Base-by-base conservation (phyloP, 2,797 vertebrate genomes). In the Erithacus rubecula region DNA sequence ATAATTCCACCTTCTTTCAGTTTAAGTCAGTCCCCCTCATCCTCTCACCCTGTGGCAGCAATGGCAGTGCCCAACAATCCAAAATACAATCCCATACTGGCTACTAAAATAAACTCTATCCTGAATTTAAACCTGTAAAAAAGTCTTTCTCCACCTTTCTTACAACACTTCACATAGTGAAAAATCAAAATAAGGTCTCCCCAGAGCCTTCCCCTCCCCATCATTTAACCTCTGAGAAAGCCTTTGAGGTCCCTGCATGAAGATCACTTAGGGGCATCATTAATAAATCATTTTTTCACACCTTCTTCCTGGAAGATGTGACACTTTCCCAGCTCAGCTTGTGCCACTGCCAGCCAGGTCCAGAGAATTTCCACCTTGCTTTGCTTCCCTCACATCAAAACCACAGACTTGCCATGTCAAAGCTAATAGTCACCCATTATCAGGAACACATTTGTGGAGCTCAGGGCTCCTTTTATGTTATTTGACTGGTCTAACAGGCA, bases 401-500 rank as follows among this genome's bases (percentile, higher is more conserved):
- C 64, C 41, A 60, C 64, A 65, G 56, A 68, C 56, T 83, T 77
- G 58, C 64, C 21, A 8, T 18, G 44, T 88, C 88, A 93, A 27
- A 74, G 55, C 26, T 87, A 92, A 96, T 22, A 71, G 79, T 12
- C 34, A 59, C 60, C 69, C 49, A 63, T 70, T 87, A 37, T 41
- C 7, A 12, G 68, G 85, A 93, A 53, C 0, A 1, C 29, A 26
- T 60, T 58, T 82, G 53, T 36, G 69, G 68, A 90, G 55, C 89
- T 62, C 53, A 79, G 44, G 77, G 67, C 19, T 44, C 63, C 44
- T 93, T 96, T 96, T 68, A 90, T 78, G 58, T 6, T 60, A 83
- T 94, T 91, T 85, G 76, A 36, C 70, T 14, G 6, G 52, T 78
- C 83, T 59, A 94, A 81, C 43, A 70, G 90, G 77, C 91, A 87